Percentiles rank a stretch among this genome's conserved stretches.
These are phyloP conservation scores for Indri indri DNA, from an alignment of 2,113 vertebrate species.

Conservation along the genomic window DNA sequence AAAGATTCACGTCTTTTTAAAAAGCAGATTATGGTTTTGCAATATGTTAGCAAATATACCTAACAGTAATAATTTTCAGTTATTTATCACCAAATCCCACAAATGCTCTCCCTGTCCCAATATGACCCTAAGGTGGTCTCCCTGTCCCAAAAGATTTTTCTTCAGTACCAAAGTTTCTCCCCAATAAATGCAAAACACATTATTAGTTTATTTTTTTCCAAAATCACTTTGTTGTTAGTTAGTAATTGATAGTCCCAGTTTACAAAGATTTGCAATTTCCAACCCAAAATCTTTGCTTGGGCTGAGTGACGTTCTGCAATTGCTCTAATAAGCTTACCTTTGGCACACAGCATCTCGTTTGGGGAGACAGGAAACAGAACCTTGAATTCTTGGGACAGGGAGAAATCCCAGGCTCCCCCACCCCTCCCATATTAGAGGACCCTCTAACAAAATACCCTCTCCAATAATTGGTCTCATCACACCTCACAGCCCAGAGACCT, in stretches of 20 bases:
- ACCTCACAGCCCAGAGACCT: background rate
- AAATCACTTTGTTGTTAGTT: background rate
- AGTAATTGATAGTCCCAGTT: background rate
- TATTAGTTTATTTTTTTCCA: background rate
- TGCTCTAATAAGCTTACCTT: background rate
- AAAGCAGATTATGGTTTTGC: background rate
- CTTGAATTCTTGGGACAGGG: background rate
- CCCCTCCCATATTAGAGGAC: background rate
- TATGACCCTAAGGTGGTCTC: background rate
- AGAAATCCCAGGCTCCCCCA: background rate
- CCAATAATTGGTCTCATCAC: background rate
- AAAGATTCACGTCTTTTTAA: background rate
- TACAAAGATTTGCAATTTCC: background rate
- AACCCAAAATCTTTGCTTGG: background rate
- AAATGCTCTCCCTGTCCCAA: background rate
- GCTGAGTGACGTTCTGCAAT: background rate
- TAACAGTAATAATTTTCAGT: background rate
- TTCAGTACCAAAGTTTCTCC: background rate
- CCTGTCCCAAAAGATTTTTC: background rate
- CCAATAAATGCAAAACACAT: background rate
- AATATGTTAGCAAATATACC: background rate
- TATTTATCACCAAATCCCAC: background rate
- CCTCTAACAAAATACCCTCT: background rate
- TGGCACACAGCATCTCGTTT: background rate
- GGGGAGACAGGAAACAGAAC: background rate